Base-by-base conservation (phyloP, 1,140 invertebrate genomes). In the Phortica variegata region DNA sequence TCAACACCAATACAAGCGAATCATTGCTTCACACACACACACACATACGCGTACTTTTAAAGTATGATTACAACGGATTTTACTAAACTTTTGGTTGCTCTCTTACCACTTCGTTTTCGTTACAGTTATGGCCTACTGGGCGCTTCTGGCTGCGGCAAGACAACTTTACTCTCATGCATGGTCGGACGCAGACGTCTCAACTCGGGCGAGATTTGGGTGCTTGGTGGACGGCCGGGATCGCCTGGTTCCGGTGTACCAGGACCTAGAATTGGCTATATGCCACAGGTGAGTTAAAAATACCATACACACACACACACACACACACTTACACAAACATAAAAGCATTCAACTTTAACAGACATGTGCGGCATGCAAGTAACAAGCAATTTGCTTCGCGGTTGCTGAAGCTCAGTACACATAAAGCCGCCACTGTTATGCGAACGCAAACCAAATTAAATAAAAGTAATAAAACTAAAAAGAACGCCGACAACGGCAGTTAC, bases 211-310 rank as follows among this genome's bases (percentile, higher is more conserved):
- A 90, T 95, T 42, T 89, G 86, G 82, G 89, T 95, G 1, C 82
- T 93, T 16, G 91, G 91, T 3, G 88, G 88, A 34, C 85, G 84
- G 60, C 92, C 92, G 1, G 91, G 91, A 0, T 87, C 88, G 65
- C 79, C 79, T 38, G 87, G 87, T n/a, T 87, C 86, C 40, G 91
- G 91, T 2, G 89, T 95, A 1, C 93, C 93, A 0, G 93, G 93
- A 26, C 84, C 83, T 2, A 76, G 83, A 61, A 81, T 85, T 47
- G 84, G 84, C 36, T 85, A 85, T 60, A 85, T 85, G 83, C 83
- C 83, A 55, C 83, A 84, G 77, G 81, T 84, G 65, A 73, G 65
- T 61, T 33, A n/a, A n/a, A n/a, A n/a, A n/a, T n/a, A n/a, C n/a
- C n/a, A n/a, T n/a, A n/a, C n/a, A n/a, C n/a, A n/a, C n/a, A n/a